Percentiles rank a stretch among this genome's conserved stretches.
Conservation (phyloP, 2,113 vertebrate genomes). For the Rafetus swinhoei region DNA sequence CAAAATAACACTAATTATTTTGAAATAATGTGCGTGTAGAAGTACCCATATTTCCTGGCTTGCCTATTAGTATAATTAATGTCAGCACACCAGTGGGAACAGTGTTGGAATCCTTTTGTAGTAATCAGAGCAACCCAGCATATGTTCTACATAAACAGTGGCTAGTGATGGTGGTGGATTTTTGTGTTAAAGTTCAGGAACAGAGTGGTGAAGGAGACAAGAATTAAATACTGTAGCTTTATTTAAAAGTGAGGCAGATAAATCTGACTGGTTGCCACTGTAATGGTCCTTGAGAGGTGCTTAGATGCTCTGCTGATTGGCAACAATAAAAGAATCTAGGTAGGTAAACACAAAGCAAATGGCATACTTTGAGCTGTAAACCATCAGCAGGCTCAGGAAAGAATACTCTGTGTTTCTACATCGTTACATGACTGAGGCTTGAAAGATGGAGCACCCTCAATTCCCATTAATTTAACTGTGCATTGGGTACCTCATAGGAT, state of each 20-base stretch:
- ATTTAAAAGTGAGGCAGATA: background rate
- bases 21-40: no score
- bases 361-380: background rate
- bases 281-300: background rate
- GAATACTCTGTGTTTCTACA: background rate
- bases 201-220: background rate
- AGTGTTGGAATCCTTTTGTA: background rate
- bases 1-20: no score
- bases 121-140: background rate
- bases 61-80: background rate
- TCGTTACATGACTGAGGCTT: background rate
- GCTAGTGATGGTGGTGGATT: background rate
- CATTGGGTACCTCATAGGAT: background rate
- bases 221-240: background rate
- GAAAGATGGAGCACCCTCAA: background rate
- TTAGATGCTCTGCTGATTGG: background rate
- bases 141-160: background rate
- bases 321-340: background rate
- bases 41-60: background rate
- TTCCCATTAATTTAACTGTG: background rate
- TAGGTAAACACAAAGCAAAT: background rate
- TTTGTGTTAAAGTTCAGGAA: background rate
- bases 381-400: background rate
- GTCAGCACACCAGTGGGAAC: background rate
- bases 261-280: background rate